Evolutionary conservation across 2,888 invertebrate genomes (phyloP), one percentile per base, ranked within the genome.

Genomic region (Platypus cylindrus): DNA sequence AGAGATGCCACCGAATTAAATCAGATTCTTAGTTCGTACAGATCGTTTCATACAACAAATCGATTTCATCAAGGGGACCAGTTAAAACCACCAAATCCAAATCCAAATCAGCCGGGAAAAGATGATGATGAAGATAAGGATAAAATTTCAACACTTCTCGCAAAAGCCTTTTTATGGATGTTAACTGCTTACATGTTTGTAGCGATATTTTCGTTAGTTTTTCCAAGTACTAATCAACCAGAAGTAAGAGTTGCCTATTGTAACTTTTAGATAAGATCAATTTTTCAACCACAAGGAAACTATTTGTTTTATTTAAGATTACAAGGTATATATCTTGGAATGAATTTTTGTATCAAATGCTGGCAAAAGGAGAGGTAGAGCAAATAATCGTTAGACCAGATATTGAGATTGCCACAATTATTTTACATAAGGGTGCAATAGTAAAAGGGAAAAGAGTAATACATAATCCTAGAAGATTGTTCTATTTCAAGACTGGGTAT

Each of bases 331-430:
- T 91, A 2, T 86, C 90, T 0, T 97, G 95, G 95, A 90, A 91
- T 63, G 94, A 95, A 63, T 97, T 97, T 66, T 75, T 91, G 0
- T 81, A 93, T 60, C 82, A 90, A 41, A 87, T 97, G 85, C 63
- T 97, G 34, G 78, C 85, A 0, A 87, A 85, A 55, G 95, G 95
- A 9, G 94, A 95, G 67, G 94, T 94, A 0, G 81, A 86, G 50
- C 82, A 87, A 61, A 64, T 90, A 7, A 75, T 86, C 42, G 78
- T 93, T 1, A 66, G 82, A 24, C 90, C 90, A 0, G 87, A 87
- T 54, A 66, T 79, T 49, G 85, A 87, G 54, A 74, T 84, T 49
- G 87, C 86, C 5, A 83, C 84, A 1, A 84, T 93, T 34, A 73
- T 83, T 39, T 61, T 94, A 9, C 75, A 84, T 47, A 83, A 85